A percentile compares a stretch with the other conserved stretches of the same genome.
These are phyloP conservation scores for Dugesia japonica DNA, from an alignment of 2,888 invertebrate genomes.

Conservation along the genomic window DNA sequence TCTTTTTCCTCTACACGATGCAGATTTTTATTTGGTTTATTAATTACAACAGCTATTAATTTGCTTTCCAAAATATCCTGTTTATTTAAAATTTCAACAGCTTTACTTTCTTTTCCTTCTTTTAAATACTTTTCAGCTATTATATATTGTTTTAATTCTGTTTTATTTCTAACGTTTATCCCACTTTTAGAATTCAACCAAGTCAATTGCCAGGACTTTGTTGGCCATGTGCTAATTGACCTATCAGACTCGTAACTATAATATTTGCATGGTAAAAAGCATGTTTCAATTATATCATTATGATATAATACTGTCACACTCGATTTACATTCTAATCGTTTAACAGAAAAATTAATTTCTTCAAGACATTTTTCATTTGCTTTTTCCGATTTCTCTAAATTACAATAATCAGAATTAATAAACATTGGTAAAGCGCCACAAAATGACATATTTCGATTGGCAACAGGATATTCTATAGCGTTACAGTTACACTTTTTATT, in stretches of 20 bases:
- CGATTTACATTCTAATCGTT: slow-evolving; percentile 26
- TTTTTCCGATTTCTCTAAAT: neutral
- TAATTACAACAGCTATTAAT: slow-evolving; percentile 30
- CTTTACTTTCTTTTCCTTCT: slow-evolving; percentile 12
- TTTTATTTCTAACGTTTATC: neutral
- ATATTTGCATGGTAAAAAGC: slow-evolving; percentile 30
- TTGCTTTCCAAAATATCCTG: slow-evolving; percentile 31
- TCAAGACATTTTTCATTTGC: neutral
- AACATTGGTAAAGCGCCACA: slow-evolving; percentile 29
- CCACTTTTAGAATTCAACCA: slow-evolving; percentile 20
- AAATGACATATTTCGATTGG: slow-evolving; percentile 17
- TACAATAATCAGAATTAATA: slow-evolving; percentile 21
- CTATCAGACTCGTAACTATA: slow-evolving; percentile 30
- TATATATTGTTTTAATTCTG: slow-evolving; percentile 26
- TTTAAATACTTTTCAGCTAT: slow-evolving; percentile 16
- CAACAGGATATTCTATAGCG: slow-evolving; percentile 32
- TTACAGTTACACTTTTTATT: slow-evolving; percentile 31
- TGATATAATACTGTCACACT: slow-evolving; percentile 30
- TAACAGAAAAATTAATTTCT: neutral
- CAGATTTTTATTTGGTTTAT: slow-evolving; percentile 33
- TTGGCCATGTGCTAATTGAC: slow-evolving; percentile 34
- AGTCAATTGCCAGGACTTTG: slow-evolving; percentile 34
- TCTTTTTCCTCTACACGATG: slow-evolving; percentile 34
- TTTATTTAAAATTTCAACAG: slow-evolving; percentile 31
- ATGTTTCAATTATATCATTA: slow-evolving; percentile 33